A percentile compares a stretch with the other conserved stretches of the same genome.
Evolutionary conservation across 2,888 invertebrate genomes (phyloP).

Genomic region (Branchinecta sandiegonensis): DNA sequence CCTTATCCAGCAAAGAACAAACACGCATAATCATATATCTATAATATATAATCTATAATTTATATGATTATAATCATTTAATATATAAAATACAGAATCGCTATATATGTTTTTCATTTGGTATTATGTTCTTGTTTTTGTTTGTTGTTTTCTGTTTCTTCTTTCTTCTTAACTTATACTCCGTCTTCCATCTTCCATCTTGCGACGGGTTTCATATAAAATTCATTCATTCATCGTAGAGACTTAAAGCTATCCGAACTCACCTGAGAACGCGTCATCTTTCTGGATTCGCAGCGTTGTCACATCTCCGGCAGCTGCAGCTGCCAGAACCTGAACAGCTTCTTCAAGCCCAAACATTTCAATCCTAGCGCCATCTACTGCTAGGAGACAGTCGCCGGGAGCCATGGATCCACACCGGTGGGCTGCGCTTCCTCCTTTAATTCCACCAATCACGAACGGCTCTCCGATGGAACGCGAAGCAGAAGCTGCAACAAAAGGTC

Average conservation of each 20-base stretch:
- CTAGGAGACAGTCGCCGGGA: conserved; percentile 68
- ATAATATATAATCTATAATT: too few species aligned
- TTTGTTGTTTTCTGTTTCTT: too few species aligned
- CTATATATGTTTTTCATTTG: too few species aligned
- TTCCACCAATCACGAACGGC: conserved; percentile 71
- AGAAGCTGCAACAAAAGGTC: not conserved
- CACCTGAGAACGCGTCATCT: conserved; percentile 34
- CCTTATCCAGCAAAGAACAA: too few species aligned
- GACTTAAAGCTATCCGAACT: not conserved
- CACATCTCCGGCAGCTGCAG: conserved; percentile 35
- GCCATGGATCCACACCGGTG: conserved; percentile 75
- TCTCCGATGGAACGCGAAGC: conserved; percentile 36
- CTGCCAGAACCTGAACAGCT: conserved; percentile 35
- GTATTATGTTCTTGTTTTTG: too few species aligned
- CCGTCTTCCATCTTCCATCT: too few species aligned
- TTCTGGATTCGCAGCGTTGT: conserved; percentile 40
- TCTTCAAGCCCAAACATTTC: conserved; percentile 52
- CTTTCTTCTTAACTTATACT: too few species aligned
- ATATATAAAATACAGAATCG: too few species aligned
- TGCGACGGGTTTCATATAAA: too few species aligned
- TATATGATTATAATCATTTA: too few species aligned
- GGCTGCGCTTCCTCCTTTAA: conserved; percentile 75
- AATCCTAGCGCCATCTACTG: conserved; percentile 68
- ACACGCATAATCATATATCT: too few species aligned
- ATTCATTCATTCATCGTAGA: too few species aligned